Evolutionary conservation across 2,797 vertebrate species (phyloP).

Genomic region (Cyprinodon diabolis): DNA sequence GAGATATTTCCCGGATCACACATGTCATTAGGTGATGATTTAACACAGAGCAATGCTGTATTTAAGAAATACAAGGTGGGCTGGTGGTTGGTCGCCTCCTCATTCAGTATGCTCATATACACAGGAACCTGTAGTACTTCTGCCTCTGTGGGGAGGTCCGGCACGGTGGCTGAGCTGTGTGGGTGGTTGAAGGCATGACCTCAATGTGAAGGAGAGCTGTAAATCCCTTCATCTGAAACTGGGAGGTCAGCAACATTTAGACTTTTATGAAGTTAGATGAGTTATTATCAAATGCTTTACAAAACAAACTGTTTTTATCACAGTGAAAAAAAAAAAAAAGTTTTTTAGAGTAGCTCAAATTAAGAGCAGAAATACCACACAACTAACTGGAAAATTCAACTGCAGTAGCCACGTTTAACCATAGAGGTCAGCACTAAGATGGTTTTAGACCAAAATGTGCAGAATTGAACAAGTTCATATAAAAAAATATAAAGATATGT

Average conservation of each 20-base stretch:
- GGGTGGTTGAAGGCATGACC: conserved; percentile 58
- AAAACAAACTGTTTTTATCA: neutral
- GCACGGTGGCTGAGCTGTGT: conserved; percentile 28
- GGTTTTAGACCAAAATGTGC: too few species aligned
- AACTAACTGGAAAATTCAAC: too few species aligned
- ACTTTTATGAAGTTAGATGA: neutral
- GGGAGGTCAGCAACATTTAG: conserved; percentile 2
- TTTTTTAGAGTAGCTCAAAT: too few species aligned
- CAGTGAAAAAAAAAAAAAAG: too few species aligned
- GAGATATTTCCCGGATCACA: neutral
- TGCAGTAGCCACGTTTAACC: too few species aligned
- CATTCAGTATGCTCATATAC: conserved; percentile 11
- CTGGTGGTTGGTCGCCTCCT: conserved; percentile 8
- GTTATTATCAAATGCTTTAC: neutral
- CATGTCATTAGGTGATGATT: conserved; percentile 55
- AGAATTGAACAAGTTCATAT: too few species aligned
- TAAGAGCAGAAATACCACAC: too few species aligned
- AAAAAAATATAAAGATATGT: too few species aligned
- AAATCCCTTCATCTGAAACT: conserved; percentile 27
- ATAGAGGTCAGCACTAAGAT: too few species aligned
- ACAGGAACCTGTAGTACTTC: conserved; percentile 7
- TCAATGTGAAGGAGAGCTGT: conserved; percentile 29
- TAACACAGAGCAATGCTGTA: conserved; percentile 48
- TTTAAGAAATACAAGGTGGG: conserved; percentile 38
- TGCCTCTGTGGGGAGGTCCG: conserved; percentile 15